Evolutionary conservation across 2,113 vertebrate genomes (phyloP).

Genomic region (Ictalurus furcatus): DNA sequence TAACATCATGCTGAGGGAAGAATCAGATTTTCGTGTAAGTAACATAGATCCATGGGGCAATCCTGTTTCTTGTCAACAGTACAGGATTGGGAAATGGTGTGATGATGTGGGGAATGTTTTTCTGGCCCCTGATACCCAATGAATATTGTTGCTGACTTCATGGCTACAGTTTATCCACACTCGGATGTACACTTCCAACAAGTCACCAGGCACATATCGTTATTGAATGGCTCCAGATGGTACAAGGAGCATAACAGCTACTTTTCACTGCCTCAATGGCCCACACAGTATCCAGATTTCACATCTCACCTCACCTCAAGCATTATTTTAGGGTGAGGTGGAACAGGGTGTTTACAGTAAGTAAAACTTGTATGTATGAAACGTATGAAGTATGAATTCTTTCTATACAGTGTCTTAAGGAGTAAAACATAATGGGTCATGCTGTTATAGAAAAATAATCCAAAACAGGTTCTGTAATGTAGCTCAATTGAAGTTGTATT

Average conservation of each 20-base stretch:
- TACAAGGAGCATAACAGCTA: slow-evolving; percentile 15
- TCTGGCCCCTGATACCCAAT: not conserved
- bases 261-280: not conserved
- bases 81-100: not conserved
- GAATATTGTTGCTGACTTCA: not conserved
- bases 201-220: not conserved
- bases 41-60: not conserved
- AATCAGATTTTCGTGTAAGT: not conserved
- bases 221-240: not conserved
- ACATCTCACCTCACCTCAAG: not conserved
- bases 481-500: not conserved
- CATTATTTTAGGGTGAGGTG: not conserved
- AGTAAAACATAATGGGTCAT: not conserved
- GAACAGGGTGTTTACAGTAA: not conserved
- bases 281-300: not conserved
- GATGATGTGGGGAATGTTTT: not conserved
- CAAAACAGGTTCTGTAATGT: not conserved
- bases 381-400: not conserved
- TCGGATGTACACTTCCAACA: not conserved
- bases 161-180: slow-evolving; percentile 2
- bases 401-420: not conserved
- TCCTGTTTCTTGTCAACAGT: not conserved
- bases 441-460: not conserved
- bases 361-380: not conserved
- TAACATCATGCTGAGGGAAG: not conserved